Evolutionary conservation across 1,140 invertebrate species (phyloP), one percentile per base, ranked within the genome.

Genomic region (Diuraphis noxia): DNA sequence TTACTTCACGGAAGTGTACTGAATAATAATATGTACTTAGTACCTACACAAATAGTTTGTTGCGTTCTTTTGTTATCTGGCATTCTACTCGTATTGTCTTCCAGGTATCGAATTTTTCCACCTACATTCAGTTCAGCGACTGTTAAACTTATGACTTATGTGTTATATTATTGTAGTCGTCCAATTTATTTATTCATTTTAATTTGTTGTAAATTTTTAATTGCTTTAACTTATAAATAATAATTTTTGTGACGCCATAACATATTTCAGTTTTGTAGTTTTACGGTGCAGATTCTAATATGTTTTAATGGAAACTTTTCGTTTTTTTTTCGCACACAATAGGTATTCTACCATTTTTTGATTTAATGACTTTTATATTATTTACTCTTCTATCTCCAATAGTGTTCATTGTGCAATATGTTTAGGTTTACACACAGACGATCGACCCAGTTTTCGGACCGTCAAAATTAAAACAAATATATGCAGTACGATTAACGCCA

Each of bases 371-470:
- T 79, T 79, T 34, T 38, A 38, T 79, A 23, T 9, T 79, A 38
- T 79, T 79, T 79, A 38, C 72, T 34, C 6, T 79, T 34, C 77
- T 38, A 38, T 72, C 30, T 2, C 34, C 77, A 9, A 7, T 7
- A 1, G 36, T 23, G 36, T 79, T 79, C 38, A 23, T 36, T 19
- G 21, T 38, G 34, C 77, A 23, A 36, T 38, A 38, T 79, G n/a
- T 72, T 72, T n/a, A n/a, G 56, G 38, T 19, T 30, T 43, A n/a
- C 38, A n/a, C 38, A 30, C 81, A 41, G 40, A 41, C 81, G 40
- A 81, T 81, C 79, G 36, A 84, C 81, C 81, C 81, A 84, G 38
- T 84, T 84, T n/a, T 43, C 40, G 36, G 36, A 38, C 25, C 81
- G 38, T 41, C 38, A 25, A 41, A 41, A 30, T 84, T 41, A 84